Evolutionary conservation across 1,140 invertebrate genomes (phyloP).

Genomic region (Drosophila parabipectinata): DNA sequence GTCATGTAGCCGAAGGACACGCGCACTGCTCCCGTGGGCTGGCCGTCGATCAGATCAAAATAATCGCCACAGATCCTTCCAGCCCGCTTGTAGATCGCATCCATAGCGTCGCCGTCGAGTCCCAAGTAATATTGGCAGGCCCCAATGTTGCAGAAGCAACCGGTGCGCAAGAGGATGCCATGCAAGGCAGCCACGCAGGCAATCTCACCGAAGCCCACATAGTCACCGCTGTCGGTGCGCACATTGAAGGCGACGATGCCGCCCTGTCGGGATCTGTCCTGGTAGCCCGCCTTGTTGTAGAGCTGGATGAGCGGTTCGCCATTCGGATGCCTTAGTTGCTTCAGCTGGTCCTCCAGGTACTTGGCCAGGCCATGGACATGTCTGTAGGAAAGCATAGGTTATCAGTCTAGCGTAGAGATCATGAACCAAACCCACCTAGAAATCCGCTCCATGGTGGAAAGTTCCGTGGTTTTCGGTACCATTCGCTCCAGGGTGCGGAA

Average conservation of each 20-base stretch:
- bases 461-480: slow-evolving; percentile 80
- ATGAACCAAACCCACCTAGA: slow-evolving; percentile 3
- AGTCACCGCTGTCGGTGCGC: slow-evolving; percentile 89
- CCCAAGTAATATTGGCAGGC: slow-evolving; percentile 94
- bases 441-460: slow-evolving; percentile 87
- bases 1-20: slow-evolving; percentile 98
- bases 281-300: slow-evolving; percentile 90
- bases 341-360: slow-evolving; percentile 89
- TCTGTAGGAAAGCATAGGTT: slow-evolving; percentile 56
- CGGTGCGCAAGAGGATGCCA: slow-evolving; percentile 94
- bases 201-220: slow-evolving; percentile 95
- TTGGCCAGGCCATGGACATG: slow-evolving; percentile 92
- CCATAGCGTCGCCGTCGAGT: slow-evolving; percentile 89
- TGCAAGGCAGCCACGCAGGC: slow-evolving; percentile 94
- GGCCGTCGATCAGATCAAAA: slow-evolving; percentile 93
- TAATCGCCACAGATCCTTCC: slow-evolving; percentile 97
- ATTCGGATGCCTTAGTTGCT: slow-evolving; percentile 89
- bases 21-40: slow-evolving; percentile 95
- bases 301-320: slow-evolving; percentile 88
- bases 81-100: slow-evolving; percentile 89
- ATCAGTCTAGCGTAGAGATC: background rate
- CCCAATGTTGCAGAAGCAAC: slow-evolving; percentile 98
- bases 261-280: slow-evolving; percentile 89
- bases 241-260: slow-evolving; percentile 96
- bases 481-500: slow-evolving; percentile 88